phyloP scores from a whole-genome alignment of 2,797 vertebrate species.

The Cygnus olor region DNA sequence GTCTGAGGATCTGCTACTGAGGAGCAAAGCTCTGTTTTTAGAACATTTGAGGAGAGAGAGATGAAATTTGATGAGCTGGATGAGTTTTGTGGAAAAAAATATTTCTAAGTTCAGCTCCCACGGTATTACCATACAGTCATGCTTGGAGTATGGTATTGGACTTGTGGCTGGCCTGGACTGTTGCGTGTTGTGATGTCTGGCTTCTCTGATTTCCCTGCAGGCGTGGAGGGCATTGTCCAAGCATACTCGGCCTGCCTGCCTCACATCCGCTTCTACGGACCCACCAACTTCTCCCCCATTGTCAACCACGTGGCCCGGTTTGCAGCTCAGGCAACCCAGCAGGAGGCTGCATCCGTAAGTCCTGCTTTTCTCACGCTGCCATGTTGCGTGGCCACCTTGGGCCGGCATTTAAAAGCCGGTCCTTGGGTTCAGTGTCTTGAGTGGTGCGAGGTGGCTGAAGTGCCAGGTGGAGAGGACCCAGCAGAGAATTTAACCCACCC shows the following conservation, averaged over 20 bases:
- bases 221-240: slow-evolving; percentile 94
- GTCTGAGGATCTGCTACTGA: not conserved
- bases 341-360: slow-evolving; percentile 91
- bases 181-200: not conserved
- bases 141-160: not conserved
- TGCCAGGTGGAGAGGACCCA: not conserved
- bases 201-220: slow-evolving; percentile 70
- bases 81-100: rapidly evolving
- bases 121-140: not conserved
- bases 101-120: not conserved
- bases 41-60: not conserved
- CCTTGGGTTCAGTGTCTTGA: not conserved
- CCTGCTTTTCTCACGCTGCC: not conserved
- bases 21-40: not conserved
- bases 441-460: not conserved
- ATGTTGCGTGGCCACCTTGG: no score
- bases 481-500: not conserved
- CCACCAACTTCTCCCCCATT: slow-evolving; percentile 97
- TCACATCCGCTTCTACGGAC: slow-evolving; percentile 96
- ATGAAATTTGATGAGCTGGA: not conserved
- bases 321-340: slow-evolving; percentile 92
- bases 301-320: slow-evolving; percentile 96
- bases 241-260: slow-evolving; percentile 94
- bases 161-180: not conserved
- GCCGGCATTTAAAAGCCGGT: not conserved